Base-by-base conservation (phyloP, 2,888 invertebrate species). In the Agonopterix heracliana region DNA sequence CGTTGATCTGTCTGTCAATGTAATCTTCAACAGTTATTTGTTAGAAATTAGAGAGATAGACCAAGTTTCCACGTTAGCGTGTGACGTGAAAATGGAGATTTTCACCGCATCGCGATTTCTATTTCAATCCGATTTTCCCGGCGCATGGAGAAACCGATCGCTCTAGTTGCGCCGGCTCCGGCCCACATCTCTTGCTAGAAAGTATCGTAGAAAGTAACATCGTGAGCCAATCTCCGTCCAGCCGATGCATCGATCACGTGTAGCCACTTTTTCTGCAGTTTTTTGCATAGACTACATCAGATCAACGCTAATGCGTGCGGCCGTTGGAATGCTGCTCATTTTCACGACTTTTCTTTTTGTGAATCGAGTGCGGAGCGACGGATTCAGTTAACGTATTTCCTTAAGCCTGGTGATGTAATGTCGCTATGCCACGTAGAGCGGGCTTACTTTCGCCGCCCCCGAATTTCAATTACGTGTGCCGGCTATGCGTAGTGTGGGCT, bases 151-250 rank as follows among this genome's bases (percentile, higher is more conserved):
- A 88, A 86, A 88, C 84, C 83, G 81, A 86, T 83, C 82, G 87
- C 84, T 86, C 88, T 69, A 86, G 82, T 88, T 85, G 83, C 79
- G 78, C 73, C 68, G 72, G 66, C 78, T 66, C 65, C 81, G 85
- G 79, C 85, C 86, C 84, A 87, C 84, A 87, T 87, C 86, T 85
- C 83, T 82, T 75, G 79, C 85, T 87, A 87, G 88, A 88, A 88
- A 88, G 88, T 87, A 81, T 84, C 69, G 77, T 88, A 85, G 88
- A 88, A 88, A 88, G 88, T 88, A 88, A 88, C 79, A 86, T 81
- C 79, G 80, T 68, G 69, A 74, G 69, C 67, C 73, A 71, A 76
- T 79, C 81, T 79, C 71, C 77, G 75, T 69, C 70, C 77, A 69
- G 73, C 64, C 71, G 75, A 78, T 80, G 78, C 80, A 76, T 77